Evolutionary conservation across 2,888 invertebrate genomes (phyloP).

Genomic region (Theodoxus fluviatilis): DNA sequence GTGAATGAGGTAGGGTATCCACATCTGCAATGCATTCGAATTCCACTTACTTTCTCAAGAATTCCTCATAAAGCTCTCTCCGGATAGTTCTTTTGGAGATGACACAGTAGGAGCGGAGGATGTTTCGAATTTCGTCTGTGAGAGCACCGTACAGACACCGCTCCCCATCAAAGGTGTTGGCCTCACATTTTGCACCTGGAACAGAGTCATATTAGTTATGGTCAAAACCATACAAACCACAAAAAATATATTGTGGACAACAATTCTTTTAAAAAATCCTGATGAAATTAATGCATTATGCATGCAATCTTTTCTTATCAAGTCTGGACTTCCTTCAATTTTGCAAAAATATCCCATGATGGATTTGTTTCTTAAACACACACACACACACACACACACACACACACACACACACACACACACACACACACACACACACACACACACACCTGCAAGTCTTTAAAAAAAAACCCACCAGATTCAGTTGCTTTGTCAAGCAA

Average conservation of each 20-base stretch:
- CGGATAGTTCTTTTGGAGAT: constrained; percentile 66
- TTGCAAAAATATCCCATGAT: no score
- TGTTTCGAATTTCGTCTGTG: constrained; percentile 66
- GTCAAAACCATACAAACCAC: no score
- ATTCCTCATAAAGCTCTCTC: constrained; percentile 68
- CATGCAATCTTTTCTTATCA: no score
- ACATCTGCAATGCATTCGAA: background rate
- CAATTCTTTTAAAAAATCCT: no score
- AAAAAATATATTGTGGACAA: no score
- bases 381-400: no score
- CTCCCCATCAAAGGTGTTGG: constrained; percentile 70
- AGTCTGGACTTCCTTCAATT: no score
- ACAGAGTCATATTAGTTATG: background rate
- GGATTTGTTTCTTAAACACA: no score
- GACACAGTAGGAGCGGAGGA: constrained; percentile 66
- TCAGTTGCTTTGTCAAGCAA: no score
- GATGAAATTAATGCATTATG: no score
- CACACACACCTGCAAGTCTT: background rate
- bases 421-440: background rate
- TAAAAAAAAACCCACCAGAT: background rate
- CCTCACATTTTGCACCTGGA: constrained; percentile 68
- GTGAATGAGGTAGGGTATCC: background rate
- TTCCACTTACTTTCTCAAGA: constrained; percentile 65
- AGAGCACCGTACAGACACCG: constrained; percentile 69
- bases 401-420: no score